These are phyloP conservation scores for Poecilia latipinna DNA, from an alignment of 2,113 vertebrate genomes.

Conservation along the genomic window DNA sequence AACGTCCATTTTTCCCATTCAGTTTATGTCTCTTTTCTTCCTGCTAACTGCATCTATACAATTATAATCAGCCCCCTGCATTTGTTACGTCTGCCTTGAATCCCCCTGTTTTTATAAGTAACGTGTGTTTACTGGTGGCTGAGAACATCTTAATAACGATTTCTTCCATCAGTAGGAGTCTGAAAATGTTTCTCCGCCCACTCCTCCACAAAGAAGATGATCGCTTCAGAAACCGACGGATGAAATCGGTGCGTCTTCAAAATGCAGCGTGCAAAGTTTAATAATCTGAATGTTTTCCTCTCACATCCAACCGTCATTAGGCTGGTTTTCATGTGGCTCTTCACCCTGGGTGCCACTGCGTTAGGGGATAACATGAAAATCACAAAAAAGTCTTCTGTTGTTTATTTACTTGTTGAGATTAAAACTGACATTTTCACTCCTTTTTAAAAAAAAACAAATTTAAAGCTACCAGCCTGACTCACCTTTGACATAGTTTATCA, in stretches of 20 bases:
- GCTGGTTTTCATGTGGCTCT: background rate
- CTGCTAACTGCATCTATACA: constrained; percentile 4
- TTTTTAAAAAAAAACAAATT: too few species aligned
- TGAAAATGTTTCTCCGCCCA: background rate
- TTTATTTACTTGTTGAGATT: too few species aligned
- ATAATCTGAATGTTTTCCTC: too few species aligned
- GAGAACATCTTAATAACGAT: constrained; percentile 14
- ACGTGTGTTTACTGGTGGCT: constrained; percentile 1
- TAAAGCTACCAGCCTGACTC: background rate
- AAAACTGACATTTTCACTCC: too few species aligned
- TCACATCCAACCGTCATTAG: too few species aligned
- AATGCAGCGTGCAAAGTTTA: background rate
- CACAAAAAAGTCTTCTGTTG: too few species aligned
- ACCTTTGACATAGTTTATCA: background rate
- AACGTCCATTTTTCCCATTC: constrained; percentile 7
- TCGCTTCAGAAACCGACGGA: background rate
- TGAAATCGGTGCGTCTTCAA: background rate
- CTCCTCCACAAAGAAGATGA: background rate
- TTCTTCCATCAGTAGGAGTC: constrained; percentile 5
- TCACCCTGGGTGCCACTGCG: background rate
- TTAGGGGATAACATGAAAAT: background rate
- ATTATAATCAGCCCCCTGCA: constrained; percentile 27
- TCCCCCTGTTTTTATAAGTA: background rate
- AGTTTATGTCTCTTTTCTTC: background rate
- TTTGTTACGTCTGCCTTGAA: background rate